Conservation (phyloP, 30 jellyfish, hydroid and myxozoan genomes). For the Chrysaora quinquecirrha region DNA sequence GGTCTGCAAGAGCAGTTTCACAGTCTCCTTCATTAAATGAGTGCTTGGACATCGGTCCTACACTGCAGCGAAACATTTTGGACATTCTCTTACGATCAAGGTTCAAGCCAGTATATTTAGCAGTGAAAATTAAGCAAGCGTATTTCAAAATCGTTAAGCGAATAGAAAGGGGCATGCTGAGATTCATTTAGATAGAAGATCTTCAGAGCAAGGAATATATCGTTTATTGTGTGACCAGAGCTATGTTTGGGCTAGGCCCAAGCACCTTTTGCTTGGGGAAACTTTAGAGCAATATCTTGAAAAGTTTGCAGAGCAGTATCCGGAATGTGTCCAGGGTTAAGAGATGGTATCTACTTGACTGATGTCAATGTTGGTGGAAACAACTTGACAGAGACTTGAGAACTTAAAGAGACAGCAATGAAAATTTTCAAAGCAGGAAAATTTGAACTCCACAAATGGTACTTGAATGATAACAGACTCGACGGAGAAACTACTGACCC, state of each 20-base stretch:
- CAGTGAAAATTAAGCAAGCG: constrained; percentile 59
- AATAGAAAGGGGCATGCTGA: not conserved
- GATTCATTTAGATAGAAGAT: too few species aligned
- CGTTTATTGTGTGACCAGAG: constrained; percentile 30
- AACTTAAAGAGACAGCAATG: not conserved
- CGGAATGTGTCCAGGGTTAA: not conserved
- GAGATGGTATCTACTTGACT: not conserved
- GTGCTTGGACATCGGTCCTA: constrained; percentile 61
- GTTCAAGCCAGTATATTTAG: too few species aligned
- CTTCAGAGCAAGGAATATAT: not conserved
- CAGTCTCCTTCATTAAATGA: constrained; percentile 42
- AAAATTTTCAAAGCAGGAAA: not conserved
- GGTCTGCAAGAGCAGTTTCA: constrained; percentile 29
- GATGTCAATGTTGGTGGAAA: not conserved
- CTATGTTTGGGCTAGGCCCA: too few species aligned
- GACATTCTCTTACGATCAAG: constrained; percentile 40
- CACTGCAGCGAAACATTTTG: constrained; percentile 36
- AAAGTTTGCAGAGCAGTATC: not conserved
- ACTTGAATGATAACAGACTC: not conserved
- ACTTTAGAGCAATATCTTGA: too few species aligned
- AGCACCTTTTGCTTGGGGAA: too few species aligned
- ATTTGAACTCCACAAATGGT: not conserved
- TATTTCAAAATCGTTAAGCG: constrained; percentile 27
- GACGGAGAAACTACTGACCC: too few species aligned
- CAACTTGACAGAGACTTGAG: not conserved